Conservation (phyloP, 2,797 vertebrate species). For the Alauda arvensis region DNA sequence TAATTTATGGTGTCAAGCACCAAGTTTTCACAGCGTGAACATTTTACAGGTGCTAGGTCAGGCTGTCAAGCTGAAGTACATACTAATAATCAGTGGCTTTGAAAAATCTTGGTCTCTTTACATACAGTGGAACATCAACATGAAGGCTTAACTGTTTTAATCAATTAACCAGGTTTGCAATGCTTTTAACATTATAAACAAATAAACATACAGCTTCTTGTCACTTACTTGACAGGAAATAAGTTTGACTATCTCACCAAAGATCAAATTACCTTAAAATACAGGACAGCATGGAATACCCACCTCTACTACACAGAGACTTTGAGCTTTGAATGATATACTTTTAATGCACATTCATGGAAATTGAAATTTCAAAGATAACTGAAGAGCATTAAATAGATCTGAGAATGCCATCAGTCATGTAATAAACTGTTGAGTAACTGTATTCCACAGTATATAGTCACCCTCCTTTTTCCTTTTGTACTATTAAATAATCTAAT, state of each 20-base stretch:
- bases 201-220: neutral
- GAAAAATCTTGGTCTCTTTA: constrained; percentile 12
- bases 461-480: neutral
- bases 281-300: neutral
- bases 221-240: neutral
- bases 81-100: constrained; percentile 34
- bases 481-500: neutral
- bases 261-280: constrained; percentile 20
- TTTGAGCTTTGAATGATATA: neutral
- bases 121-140: neutral
- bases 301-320: neutral
- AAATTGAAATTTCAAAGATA: constrained; percentile 1
- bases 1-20: constrained; percentile 66
- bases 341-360: neutral
- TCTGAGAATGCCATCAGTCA: neutral
- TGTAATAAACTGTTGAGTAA: neutral
- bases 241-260: neutral
- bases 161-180: neutral
- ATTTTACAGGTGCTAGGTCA: constrained; percentile 61
- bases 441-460: neutral
- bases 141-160: neutral
- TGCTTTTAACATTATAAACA: neutral
- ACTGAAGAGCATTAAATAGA: neutral
- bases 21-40: constrained; percentile 48
- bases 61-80: constrained; percentile 52